Percentiles rank a stretch among this genome's conserved stretches.
phyloP scores from a whole-genome alignment of 2,797 vertebrate species.

The Hyperoplus lanceolatus region DNA sequence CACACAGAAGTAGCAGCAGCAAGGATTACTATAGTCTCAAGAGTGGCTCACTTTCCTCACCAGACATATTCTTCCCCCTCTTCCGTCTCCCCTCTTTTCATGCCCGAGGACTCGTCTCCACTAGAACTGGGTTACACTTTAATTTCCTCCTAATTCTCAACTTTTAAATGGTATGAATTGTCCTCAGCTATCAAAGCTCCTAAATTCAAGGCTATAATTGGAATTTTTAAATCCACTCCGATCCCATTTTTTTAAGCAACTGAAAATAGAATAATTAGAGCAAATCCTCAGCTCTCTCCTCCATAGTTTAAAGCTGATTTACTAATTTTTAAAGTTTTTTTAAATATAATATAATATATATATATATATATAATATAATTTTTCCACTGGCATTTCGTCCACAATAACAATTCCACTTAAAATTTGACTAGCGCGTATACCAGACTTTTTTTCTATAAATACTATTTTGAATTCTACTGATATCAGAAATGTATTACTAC shows the following conservation, averaged over 20 bases:
- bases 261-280: constrained; percentile 80
- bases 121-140: constrained; percentile 78
- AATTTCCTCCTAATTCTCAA: constrained; percentile 79
- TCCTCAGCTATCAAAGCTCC: constrained; percentile 76
- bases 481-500: too few species aligned
- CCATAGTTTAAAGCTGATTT: not conserved
- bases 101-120: constrained; percentile 66
- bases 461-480: too few species aligned
- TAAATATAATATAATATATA: too few species aligned
- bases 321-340: too few species aligned
- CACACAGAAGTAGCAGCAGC: not conserved
- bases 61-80: constrained; percentile 67
- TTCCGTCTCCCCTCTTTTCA: constrained; percentile 50
- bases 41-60: constrained; percentile 45
- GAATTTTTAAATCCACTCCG: constrained; percentile 74
- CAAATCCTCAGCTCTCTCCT: constrained; percentile 61
- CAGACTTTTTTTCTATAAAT: too few species aligned
- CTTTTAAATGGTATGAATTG: constrained; percentile 77
- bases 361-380: too few species aligned
- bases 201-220: constrained; percentile 77
- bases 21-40: constrained; percentile 71
- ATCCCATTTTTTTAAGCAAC: constrained; percentile 67
- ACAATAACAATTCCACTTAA: too few species aligned
- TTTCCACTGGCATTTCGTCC: too few species aligned
- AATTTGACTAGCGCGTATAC: too few species aligned